These are phyloP conservation scores for Ophion slaviceki DNA, from an alignment of 2,888 invertebrate species.

Conservation along the genomic window DNA sequence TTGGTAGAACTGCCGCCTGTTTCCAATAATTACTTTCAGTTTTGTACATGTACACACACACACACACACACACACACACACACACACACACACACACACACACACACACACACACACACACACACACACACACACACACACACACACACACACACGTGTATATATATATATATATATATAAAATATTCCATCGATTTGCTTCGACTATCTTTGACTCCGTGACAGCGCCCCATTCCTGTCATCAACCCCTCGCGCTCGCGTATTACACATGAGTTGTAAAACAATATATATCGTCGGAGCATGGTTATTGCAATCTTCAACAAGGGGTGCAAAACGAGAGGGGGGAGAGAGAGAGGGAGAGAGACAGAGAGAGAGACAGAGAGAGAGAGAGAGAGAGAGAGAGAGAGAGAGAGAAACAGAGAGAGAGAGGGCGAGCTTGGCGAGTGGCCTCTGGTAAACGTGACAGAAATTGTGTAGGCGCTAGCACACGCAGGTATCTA, in stretches of 20 bases:
- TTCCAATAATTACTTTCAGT: too few species aligned
- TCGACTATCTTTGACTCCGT: not conserved
- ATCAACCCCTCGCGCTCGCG: constrained; percentile 37
- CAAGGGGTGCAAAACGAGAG: constrained; percentile 14
- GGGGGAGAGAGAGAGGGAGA: too few species aligned
- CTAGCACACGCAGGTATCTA: constrained; percentile 67
- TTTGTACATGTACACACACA: too few species aligned
- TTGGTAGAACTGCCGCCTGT: too few species aligned
- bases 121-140: too few species aligned
- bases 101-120: too few species aligned
- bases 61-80: too few species aligned
- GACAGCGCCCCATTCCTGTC: constrained; percentile 11
- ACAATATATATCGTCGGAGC: constrained; percentile 19
- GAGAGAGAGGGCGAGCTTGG: constrained; percentile 49
- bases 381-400: not conserved
- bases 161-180: too few species aligned
- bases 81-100: too few species aligned
- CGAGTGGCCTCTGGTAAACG: constrained; percentile 73
- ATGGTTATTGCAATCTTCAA: constrained; percentile 51
- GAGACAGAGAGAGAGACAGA: too few species aligned
- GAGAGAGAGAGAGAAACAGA: not conserved
- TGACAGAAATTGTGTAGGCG: constrained; percentile 77
- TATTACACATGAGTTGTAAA: constrained; percentile 31
- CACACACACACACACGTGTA: too few species aligned
- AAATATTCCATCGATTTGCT: not conserved